Percentiles rank a stretch among this genome's conserved stretches.
Evolutionary conservation across 1,140 invertebrate genomes (phyloP).

Genomic region (Drosophila prosaltans): DNA sequence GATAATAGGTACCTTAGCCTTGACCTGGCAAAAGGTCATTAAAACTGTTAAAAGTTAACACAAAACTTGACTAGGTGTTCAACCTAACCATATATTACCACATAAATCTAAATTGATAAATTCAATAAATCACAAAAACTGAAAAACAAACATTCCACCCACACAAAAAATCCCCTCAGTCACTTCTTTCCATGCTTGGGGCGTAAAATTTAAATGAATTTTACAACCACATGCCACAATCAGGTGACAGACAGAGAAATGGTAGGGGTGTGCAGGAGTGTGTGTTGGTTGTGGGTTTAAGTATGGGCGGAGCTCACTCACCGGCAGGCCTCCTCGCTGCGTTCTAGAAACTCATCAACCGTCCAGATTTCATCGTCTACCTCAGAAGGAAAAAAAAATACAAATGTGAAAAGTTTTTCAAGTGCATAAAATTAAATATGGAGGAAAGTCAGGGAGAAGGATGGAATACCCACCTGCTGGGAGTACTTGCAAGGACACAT

Average conservation of each 20-base stretch:
- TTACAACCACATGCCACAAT: conserved; percentile 50
- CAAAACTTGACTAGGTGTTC: neutral
- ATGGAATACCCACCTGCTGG: conserved; percentile 84
- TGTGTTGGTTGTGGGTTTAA: neutral
- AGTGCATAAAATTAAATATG: conserved; percentile 50
- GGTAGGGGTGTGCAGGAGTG: neutral
- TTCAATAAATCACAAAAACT: conserved; percentile 60
- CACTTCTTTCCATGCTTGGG: conserved; percentile 5
- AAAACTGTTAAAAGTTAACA: neutral
- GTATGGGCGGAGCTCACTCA: conserved; percentile 70
- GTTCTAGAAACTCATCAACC: conserved; percentile 93
- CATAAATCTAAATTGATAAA: conserved; percentile 60
- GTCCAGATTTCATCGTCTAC: conserved; percentile 91
- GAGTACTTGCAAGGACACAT: conserved; percentile 90
- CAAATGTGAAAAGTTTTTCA: conserved; percentile 70
- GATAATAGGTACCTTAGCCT: neutral
- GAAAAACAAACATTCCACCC: conserved; percentile 27
- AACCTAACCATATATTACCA: conserved; percentile 10
- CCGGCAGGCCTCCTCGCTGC: conserved; percentile 90
- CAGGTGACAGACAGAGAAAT: conserved; percentile 23
- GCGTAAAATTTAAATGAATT: conserved; percentile 61
- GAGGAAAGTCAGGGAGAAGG: conserved; percentile 14
- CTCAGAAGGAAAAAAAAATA: conserved; percentile 48
- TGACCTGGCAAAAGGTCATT: neutral
- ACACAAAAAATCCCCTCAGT: conserved; percentile 5